These are phyloP conservation scores for Catharus minimus DNA, from an alignment of 2,113 vertebrate species.

Conservation along the genomic window DNA sequence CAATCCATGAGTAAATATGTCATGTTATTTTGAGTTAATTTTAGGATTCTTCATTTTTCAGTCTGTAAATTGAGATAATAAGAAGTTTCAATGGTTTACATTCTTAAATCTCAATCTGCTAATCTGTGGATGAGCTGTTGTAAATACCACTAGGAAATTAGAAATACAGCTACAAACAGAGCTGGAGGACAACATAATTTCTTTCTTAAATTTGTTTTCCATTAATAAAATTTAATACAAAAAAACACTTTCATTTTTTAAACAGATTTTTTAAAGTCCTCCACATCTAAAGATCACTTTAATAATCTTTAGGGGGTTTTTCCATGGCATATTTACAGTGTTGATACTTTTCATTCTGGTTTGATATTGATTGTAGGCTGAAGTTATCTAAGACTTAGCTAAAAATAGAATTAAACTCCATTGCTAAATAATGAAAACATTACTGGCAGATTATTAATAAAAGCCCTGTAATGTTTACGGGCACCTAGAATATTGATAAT, in stretches of 20 bases:
- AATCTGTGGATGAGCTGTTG: neutral
- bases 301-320: neutral
- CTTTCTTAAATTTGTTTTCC: neutral
- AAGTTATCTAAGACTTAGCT: neutral
- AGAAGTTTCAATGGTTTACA: neutral
- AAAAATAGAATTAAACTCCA: neutral
- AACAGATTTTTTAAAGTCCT: neutral
- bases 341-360: neutral
- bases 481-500: constrained; percentile 29
- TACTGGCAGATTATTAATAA: constrained; percentile 64
- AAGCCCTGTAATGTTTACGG: constrained; percentile 50
- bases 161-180: neutral
- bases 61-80: neutral
- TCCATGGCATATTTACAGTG: neutral
- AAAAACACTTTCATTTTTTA: neutral
- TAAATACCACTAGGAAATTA: neutral
- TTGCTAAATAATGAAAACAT: constrained; percentile 45
- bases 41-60: neutral
- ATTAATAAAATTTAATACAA: neutral
- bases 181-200: neutral
- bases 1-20: neutral
- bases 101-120: neutral
- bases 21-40: neutral
- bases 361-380: neutral
- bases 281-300: neutral